phyloP scores from a whole-genome alignment of 1,140 invertebrate species.

The Brachionus sp. region DNA sequence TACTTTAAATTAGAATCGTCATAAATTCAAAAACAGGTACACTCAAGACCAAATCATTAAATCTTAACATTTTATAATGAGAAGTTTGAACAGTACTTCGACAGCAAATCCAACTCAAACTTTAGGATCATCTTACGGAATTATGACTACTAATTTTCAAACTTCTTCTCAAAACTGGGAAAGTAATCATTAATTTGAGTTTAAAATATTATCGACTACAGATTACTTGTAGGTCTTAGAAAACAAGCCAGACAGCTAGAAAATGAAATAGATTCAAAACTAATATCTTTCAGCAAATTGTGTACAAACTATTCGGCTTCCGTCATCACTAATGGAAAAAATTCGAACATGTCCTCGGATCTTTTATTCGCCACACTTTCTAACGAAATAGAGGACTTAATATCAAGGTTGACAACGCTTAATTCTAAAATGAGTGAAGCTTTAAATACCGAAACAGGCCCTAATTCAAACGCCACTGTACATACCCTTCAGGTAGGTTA shows the following conservation, averaged over 20 bases:
- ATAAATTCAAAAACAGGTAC: background rate
- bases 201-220: too few relatives aligned
- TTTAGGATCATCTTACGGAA: background rate
- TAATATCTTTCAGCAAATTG: slow-evolving; percentile 90
- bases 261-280: slow-evolving; percentile 92
- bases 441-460: background rate
- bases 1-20: background rate
- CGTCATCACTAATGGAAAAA: slow-evolving; percentile 56
- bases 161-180: background rate
- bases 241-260: slow-evolving; percentile 87
- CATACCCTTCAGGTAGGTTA: slow-evolving; percentile 4
- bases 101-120: background rate
- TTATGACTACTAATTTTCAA: background rate
- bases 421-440: slow-evolving; percentile 45
- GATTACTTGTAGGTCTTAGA: slow-evolving; percentile 54
- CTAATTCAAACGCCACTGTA: background rate
- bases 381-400: slow-evolving; percentile 80
- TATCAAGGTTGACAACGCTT: slow-evolving; percentile 69
- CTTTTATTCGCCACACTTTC: slow-evolving; percentile 87
- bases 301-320: slow-evolving; percentile 64
- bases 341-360: slow-evolving; percentile 71
- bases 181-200: background rate
- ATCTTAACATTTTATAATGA: slow-evolving; percentile 17
- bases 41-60: background rate
- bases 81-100: slow-evolving; percentile 8